Percentiles rank a stretch among this genome's conserved stretches.
Conservation (phyloP, 2,797 vertebrate genomes). For the Crenuchus spilurus region DNA sequence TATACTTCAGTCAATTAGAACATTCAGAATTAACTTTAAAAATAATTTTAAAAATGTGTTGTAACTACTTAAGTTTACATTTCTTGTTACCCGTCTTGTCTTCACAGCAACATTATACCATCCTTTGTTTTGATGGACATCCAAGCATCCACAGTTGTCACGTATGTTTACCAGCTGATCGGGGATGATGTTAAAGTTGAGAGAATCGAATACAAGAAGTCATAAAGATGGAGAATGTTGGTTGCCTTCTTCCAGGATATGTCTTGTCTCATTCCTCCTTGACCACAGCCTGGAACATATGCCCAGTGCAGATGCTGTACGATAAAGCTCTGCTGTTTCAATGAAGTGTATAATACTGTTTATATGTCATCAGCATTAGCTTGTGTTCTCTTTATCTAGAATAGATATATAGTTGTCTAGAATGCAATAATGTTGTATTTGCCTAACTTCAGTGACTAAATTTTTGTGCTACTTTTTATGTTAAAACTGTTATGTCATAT, state of each 20-base stretch:
- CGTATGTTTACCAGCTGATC: slow-evolving; percentile 98
- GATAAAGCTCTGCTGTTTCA: slow-evolving; percentile 61
- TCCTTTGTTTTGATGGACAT: slow-evolving; percentile 99
- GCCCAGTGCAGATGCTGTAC: slow-evolving; percentile 62
- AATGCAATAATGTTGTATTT: slow-evolving; percentile 69
- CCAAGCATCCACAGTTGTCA: slow-evolving; percentile 97
- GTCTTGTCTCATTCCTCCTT: slow-evolving; percentile 72
- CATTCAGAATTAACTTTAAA: too few species aligned
- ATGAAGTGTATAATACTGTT: slow-evolving; percentile 74
- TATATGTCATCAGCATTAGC: slow-evolving; percentile 66
- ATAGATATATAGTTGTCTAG: slow-evolving; percentile 60
- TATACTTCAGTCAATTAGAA: too few species aligned
- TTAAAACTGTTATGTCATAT: slow-evolving; percentile 38
- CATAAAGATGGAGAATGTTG: slow-evolving; percentile 69
- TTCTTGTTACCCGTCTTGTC: slow-evolving; percentile 46
- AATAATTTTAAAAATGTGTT: too few species aligned
- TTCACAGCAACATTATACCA: slow-evolving; percentile 94
- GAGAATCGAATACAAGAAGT: slow-evolving; percentile 98
- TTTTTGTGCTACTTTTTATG: slow-evolving; percentile 69
- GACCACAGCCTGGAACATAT: slow-evolving; percentile 63
- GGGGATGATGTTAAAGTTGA: slow-evolving; percentile 98
- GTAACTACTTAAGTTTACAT: too few species aligned
- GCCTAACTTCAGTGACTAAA: slow-evolving; percentile 57
- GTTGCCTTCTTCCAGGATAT: slow-evolving; percentile 50
- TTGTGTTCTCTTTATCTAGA: slow-evolving; percentile 61